A percentile compares a stretch with the other conserved stretches of the same genome.
Conservation (phyloP, 2,888 invertebrate genomes). For the Drosophila infuscata region DNA sequence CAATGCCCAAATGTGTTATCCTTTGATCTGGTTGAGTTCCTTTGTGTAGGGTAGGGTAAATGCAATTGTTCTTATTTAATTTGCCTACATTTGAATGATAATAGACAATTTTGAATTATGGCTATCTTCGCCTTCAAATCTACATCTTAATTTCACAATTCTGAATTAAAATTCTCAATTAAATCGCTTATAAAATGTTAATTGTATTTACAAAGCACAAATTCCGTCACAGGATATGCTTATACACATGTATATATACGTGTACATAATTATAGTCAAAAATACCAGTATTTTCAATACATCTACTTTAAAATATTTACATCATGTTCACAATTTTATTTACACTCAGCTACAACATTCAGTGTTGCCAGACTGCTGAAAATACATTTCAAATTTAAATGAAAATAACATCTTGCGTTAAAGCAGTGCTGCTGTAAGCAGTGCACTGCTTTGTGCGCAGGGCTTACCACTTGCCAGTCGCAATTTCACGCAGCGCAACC, state of each 20-base stretch:
- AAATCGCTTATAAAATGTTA: background rate
- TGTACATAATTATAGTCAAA: background rate
- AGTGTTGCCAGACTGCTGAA: slow-evolving; percentile 26
- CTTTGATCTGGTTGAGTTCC: slow-evolving; percentile 50
- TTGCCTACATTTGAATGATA: background rate
- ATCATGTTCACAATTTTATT: no score
- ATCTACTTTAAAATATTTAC: background rate
- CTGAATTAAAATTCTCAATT: background rate
- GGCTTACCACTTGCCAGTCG: background rate
- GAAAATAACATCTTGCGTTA: background rate
- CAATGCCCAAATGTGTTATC: slow-evolving; percentile 30
- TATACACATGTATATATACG: background rate
- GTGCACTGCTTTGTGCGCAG: slow-evolving; percentile 3
- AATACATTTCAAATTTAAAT: background rate
- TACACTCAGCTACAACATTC: no score
- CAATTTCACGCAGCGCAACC: slow-evolving; percentile 14
- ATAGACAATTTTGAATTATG: no score
- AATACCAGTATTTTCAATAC: background rate
- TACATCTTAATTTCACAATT: background rate
- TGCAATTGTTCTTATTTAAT: background rate
- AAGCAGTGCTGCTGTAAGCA: background rate
- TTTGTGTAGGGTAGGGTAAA: background rate
- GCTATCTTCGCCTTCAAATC: background rate
- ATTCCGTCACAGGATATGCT: background rate
- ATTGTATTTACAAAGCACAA: background rate